These are phyloP conservation scores for Cynocephalus volans DNA, from an alignment of 2,113 vertebrate genomes.

Conservation along the genomic window DNA sequence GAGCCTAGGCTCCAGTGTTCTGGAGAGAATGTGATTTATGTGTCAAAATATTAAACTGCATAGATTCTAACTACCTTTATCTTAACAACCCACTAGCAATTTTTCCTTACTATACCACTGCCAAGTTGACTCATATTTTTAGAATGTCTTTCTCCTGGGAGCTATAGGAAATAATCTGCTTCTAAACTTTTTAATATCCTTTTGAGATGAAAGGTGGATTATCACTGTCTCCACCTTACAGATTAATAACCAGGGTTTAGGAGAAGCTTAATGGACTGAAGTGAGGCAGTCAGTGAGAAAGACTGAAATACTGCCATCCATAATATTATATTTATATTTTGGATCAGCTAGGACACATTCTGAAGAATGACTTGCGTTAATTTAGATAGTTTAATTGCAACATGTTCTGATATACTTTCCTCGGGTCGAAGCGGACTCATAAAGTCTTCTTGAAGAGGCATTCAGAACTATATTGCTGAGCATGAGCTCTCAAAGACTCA, in stretches of 20 bases:
- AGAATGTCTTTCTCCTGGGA: constrained; percentile 33
- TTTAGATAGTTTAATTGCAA: background rate
- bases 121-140: constrained; percentile 6
- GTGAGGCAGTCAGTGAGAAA: background rate
- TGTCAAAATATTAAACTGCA: constrained; percentile 34
- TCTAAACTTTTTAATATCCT: constrained; percentile 46
- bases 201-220: constrained; percentile 44
- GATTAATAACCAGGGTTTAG: constrained; percentile 27
- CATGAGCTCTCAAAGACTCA: background rate
- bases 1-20: background rate
- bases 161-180: constrained; percentile 31
- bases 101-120: constrained; percentile 1
- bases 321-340: background rate
- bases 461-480: background rate
- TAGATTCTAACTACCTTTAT: constrained; percentile 12
- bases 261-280: background rate
- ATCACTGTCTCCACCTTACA: background rate
- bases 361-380: constrained; percentile 14
- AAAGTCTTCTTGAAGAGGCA: background rate
- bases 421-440: background rate
- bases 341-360: background rate
- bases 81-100: background rate
- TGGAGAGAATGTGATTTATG: background rate
- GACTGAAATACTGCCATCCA: constrained; percentile 2
- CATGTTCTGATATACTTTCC: background rate